Conservation (phyloP, 23 tunicate species). For the Oikopleura albicans region DNA sequence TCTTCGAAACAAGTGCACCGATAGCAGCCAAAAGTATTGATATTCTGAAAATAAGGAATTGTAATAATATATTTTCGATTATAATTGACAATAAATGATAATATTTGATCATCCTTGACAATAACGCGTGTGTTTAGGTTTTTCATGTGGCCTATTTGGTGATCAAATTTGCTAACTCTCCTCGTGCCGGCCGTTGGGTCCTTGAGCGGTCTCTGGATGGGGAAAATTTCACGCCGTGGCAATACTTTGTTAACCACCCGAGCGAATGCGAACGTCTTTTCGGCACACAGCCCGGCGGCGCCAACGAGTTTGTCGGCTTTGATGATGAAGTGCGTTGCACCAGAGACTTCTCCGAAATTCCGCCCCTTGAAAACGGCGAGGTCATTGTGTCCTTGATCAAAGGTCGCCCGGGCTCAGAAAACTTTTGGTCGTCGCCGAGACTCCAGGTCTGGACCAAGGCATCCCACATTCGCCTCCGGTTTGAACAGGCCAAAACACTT, state of each 20-base stretch:
- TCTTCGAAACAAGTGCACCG: too few relatives aligned
- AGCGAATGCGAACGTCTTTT: slow-evolving; percentile 70
- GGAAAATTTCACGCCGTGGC: slow-evolving; percentile 78
- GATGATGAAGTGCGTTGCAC: slow-evolving; percentile 90
- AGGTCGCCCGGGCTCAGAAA: slow-evolving; percentile 74
- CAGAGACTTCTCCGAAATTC: slow-evolving; percentile 54
- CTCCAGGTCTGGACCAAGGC: slow-evolving; percentile 99
- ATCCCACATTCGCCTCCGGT: slow-evolving; percentile 49
- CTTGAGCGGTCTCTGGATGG: slow-evolving; percentile 86
- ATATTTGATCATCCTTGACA: too few relatives aligned
- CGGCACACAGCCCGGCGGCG: slow-evolving; percentile 33
- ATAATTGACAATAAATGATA: too few relatives aligned
- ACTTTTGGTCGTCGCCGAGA: slow-evolving; percentile 56
- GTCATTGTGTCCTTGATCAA: slow-evolving; percentile 80
- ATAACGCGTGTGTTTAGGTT: too few relatives aligned
- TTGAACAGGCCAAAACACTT: slow-evolving; percentile 69
- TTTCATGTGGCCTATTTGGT: slow-evolving; percentile 90
- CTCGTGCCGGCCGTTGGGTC: slow-evolving; percentile 99
- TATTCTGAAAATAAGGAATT: too few relatives aligned
- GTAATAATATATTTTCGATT: too few relatives aligned
- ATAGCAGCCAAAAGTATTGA: too few relatives aligned
- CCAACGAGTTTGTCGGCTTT: neutral
- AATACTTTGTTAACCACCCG: slow-evolving; percentile 85
- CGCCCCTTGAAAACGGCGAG: slow-evolving; percentile 92
- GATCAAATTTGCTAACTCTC: slow-evolving; percentile 95